These are phyloP conservation scores for Darevskia nairensis DNA, from an alignment of 2,797 vertebrate species.

Conservation along the genomic window DNA sequence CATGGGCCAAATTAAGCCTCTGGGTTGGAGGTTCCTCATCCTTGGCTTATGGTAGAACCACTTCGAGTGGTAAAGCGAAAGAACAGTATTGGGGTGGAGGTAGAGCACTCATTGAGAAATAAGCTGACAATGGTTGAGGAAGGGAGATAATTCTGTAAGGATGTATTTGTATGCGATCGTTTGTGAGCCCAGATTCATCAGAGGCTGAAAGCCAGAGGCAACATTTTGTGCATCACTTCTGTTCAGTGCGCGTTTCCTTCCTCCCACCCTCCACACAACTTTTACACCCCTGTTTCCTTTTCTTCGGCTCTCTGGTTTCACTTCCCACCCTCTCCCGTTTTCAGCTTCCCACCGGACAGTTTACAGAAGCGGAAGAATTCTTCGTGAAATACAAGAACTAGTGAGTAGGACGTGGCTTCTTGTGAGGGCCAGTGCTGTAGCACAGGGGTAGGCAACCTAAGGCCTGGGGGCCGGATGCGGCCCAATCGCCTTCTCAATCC, in stretches of 20 bases:
- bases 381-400: slow-evolving; percentile 98
- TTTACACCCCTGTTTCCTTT: neutral
- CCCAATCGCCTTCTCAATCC: no score
- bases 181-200: neutral
- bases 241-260: neutral
- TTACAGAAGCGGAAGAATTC: slow-evolving; percentile 89
- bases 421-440: no score
- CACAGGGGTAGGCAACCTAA: no score
- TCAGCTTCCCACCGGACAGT: slow-evolving; percentile 86
- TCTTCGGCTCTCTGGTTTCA: neutral
- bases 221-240: no score
- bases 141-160: neutral
- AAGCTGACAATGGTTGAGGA: neutral
- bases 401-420: slow-evolving; percentile 78
- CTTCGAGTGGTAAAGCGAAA: neutral
- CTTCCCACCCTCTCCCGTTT: neutral
- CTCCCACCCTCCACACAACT: neutral
- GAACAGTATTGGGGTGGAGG: neutral
- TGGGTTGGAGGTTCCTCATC: no score
- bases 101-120: no score
- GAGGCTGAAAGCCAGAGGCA: neutral
- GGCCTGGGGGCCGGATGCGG: no score
- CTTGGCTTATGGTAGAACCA: neutral
- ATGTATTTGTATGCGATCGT: no score
- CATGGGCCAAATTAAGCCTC: no score